phyloP scores from a whole-genome alignment of 2,888 invertebrate genomes.

The Frankliniella fusca region DNA sequence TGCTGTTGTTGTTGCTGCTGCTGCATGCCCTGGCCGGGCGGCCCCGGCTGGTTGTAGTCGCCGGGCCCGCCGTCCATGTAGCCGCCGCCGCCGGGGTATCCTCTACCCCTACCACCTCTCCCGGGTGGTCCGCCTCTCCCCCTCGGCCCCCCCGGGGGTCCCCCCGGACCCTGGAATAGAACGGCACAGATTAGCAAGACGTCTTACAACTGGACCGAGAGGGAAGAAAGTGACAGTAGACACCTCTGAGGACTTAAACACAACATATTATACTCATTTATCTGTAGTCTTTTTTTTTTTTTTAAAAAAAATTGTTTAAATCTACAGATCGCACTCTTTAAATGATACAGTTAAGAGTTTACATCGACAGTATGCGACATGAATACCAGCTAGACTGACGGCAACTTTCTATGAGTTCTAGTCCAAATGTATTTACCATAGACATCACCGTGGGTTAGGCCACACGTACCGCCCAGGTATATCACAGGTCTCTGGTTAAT shows the following conservation, averaged over 20 bases:
- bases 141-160: slow-evolving; percentile 49
- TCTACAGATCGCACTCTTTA: not conserved
- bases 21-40: not conserved
- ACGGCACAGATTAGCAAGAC: not conserved
- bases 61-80: slow-evolving; percentile 28
- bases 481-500: too few relatives aligned
- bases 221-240: too few relatives aligned
- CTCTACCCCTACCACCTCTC: slow-evolving; percentile 59
- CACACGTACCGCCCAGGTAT: too few relatives aligned
- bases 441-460: too few relatives aligned
- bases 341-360: too few relatives aligned
- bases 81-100: slow-evolving; percentile 30
- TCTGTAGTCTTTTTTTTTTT: not conserved
- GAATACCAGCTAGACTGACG: too few relatives aligned
- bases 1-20: slow-evolving; percentile 44
- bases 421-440: too few relatives aligned
- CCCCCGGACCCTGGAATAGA: slow-evolving; percentile 36
- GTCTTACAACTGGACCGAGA: not conserved
- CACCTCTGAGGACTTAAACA: not conserved
- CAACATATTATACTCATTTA: not conserved
- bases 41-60: slow-evolving; percentile 12
- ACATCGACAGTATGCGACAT: too few relatives aligned
- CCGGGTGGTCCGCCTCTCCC: slow-evolving; percentile 58
- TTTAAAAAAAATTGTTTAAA: not conserved
- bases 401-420: too few relatives aligned